Evolutionary conservation across 2,888 invertebrate species (phyloP).

Genomic region (Drosophila lutescens): DNA sequence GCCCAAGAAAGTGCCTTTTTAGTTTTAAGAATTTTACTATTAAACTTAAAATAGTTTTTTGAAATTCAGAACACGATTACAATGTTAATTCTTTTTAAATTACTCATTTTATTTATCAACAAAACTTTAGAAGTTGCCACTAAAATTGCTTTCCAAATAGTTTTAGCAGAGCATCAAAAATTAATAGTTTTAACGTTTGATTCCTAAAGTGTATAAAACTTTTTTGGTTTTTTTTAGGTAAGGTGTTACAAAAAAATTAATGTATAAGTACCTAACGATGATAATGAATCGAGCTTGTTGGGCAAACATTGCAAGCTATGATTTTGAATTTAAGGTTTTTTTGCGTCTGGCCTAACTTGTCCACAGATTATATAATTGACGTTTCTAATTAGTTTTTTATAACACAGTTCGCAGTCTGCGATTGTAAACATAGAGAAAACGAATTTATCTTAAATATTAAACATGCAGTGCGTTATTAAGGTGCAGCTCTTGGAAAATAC

Average conservation of each 20-base stretch:
- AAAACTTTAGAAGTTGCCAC: background rate
- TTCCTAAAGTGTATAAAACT: background rate
- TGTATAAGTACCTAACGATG: slow-evolving; percentile 2
- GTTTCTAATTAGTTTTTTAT: background rate
- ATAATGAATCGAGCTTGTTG: background rate
- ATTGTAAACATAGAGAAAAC: background rate
- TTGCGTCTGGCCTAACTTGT: background rate
- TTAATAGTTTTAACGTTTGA: background rate
- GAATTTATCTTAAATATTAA: background rate
- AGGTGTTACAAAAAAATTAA: background rate
- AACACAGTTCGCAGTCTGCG: background rate
- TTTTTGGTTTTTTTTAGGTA: background rate
- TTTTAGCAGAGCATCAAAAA: background rate
- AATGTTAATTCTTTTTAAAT: background rate
- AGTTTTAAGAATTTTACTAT: background rate
- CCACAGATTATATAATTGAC: slow-evolving; percentile 6
- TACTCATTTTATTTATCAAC: background rate
- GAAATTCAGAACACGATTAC: background rate
- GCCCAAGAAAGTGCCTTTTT: background rate
- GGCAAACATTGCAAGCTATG: slow-evolving; percentile 7
- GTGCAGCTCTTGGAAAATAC: background rate
- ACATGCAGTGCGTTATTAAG: background rate
- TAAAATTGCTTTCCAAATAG: no score
- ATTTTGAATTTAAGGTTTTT: slow-evolving; percentile 1
- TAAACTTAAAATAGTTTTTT: background rate